Percentiles rank a stretch among this genome's conserved stretches.
These are phyloP conservation scores for Diachasmimorpha longicaudata DNA, from an alignment of 1,140 invertebrate species.

Conservation along the genomic window DNA sequence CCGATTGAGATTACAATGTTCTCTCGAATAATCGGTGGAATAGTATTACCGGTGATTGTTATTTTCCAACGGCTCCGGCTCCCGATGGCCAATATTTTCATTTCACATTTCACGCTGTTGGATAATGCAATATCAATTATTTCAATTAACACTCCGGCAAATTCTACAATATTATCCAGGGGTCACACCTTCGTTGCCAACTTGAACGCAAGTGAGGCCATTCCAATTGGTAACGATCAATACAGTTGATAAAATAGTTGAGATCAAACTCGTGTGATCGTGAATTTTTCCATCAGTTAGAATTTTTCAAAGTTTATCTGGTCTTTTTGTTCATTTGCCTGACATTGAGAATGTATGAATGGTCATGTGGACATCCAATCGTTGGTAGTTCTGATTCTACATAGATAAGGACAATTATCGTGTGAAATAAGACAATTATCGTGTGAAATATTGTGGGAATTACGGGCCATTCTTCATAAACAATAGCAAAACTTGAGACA, in stretches of 20 bases:
- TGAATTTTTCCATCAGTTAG: background rate
- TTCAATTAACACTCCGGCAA: background rate
- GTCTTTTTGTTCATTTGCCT: background rate
- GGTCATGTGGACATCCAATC: no score
- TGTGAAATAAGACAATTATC: no score
- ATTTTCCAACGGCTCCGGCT: background rate
- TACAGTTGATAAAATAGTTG: background rate
- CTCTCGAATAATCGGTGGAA: background rate
- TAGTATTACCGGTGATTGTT: background rate
- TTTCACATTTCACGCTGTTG: background rate
- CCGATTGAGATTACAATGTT: slow-evolving; percentile 11
- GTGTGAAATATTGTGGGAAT: no score
- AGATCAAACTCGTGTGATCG: background rate
- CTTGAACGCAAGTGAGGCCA: background rate
- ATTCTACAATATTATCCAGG: background rate
- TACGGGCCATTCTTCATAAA: no score
- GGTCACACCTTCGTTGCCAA: background rate
- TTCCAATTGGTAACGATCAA: background rate
- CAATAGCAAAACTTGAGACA: no score
- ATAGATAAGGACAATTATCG: no score
- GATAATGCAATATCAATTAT: no score
- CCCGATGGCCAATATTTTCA: background rate
- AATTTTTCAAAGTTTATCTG: background rate
- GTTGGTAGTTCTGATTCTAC: no score
- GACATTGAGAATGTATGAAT: no score